Evolutionary conservation across 2,113 vertebrate genomes (phyloP).

Genomic region (Bostrychus sinensis): DNA sequence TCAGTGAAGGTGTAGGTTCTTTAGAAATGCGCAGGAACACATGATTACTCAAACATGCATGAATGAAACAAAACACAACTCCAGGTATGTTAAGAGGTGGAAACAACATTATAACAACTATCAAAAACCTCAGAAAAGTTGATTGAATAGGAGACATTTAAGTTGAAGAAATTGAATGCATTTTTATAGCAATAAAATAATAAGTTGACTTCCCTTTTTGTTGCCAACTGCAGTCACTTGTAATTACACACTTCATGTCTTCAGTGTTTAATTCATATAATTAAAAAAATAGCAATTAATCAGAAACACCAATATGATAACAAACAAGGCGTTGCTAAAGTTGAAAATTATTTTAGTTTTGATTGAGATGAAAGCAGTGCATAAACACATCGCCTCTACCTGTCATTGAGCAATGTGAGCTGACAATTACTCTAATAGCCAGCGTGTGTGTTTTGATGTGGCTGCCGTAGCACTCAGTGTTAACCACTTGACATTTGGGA

Average conservation of each 20-base stretch:
- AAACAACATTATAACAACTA: too few relatives aligned
- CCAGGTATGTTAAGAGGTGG: too few relatives aligned
- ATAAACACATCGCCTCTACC: slow-evolving; percentile 2
- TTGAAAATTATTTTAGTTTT: neutral
- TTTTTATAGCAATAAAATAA: too few relatives aligned
- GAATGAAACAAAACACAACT: too few relatives aligned
- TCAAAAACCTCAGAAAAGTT: too few relatives aligned
- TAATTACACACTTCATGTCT: neutral
- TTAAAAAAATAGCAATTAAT: neutral
- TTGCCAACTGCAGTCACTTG: neutral
- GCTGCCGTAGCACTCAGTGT: slow-evolving; percentile 33
- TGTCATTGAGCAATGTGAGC: slow-evolving; percentile 6
- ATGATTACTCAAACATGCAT: too few relatives aligned
- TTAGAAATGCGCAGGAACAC: too few relatives aligned
- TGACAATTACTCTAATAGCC: slow-evolving; percentile 30
- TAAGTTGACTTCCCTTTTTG: too few relatives aligned
- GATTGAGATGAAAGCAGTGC: neutral
- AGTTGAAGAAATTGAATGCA: too few relatives aligned
- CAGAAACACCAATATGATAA: neutral
- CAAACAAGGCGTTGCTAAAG: neutral
- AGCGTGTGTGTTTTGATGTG: slow-evolving; percentile 20
- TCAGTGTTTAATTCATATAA: neutral
- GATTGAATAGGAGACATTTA: too few relatives aligned
- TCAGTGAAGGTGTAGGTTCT: too few relatives aligned
- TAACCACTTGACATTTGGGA: slow-evolving; percentile 64